A percentile compares a stretch with the other conserved stretches of the same genome.
phyloP scores from a whole-genome alignment of 1,140 invertebrate species.

The Macrosteles quadrilineatus region DNA sequence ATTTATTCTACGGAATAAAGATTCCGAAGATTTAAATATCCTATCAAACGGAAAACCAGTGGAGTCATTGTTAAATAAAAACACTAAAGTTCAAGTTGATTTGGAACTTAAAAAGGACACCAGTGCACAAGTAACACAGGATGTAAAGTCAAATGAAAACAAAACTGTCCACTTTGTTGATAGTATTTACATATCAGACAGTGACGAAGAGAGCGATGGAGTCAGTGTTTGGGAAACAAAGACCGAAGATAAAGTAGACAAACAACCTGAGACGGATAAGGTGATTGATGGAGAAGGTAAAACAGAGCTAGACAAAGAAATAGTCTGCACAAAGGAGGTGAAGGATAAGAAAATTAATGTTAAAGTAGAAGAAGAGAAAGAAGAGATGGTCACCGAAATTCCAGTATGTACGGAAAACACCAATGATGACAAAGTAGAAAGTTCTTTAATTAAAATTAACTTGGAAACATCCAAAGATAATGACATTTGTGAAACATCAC shows the following conservation, averaged over 20 bases:
- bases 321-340: too few relatives aligned
- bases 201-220: not conserved
- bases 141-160: not conserved
- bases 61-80: not conserved
- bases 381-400: too few relatives aligned
- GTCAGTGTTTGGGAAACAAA: not conserved
- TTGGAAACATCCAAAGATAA: not conserved
- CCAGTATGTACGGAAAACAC: too few relatives aligned
- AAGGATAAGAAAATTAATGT: too few relatives aligned
- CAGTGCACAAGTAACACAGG: not conserved
- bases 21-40: not conserved
- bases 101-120: not conserved
- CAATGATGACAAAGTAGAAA: not conserved
- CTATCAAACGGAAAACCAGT: not conserved
- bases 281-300: too few relatives aligned
- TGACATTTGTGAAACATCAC: too few relatives aligned
- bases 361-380: too few relatives aligned
- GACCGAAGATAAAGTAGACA: not conserved
- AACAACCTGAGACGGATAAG: not conserved
- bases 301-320: too few relatives aligned
- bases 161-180: not conserved
- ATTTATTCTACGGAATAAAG: not conserved
- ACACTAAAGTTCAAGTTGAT: not conserved
- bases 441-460: not conserved
- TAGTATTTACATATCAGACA: slow-evolving; percentile 4